Conservation (phyloP, 1,140 invertebrate genomes). For the Drosophila parabipectinata region DNA sequence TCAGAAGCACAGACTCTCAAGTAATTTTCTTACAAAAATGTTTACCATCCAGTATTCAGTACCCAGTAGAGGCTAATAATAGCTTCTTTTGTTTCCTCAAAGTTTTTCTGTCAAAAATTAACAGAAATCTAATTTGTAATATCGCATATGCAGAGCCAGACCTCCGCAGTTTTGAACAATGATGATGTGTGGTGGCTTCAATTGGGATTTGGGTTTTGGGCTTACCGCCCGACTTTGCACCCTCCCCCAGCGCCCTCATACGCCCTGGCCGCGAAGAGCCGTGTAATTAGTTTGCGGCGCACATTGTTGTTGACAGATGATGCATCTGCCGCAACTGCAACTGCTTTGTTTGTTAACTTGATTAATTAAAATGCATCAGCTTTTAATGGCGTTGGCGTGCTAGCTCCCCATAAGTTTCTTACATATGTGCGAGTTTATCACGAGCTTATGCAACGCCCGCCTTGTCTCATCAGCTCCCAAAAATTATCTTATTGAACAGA, state of each 20-base stretch:
- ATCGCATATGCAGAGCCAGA: conserved; percentile 39
- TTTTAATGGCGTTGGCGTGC: conserved; percentile 48
- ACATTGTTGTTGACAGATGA: conserved; percentile 59
- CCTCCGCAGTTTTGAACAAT: conserved; percentile 38
- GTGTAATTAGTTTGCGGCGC: conserved; percentile 73
- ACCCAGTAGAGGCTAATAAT: conserved; percentile 15
- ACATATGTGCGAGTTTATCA: conserved; percentile 33
- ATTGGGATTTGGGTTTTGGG: conserved; percentile 30
- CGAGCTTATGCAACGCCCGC: conserved; percentile 38
- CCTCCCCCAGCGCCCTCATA: background rate
- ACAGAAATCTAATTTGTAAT: conserved; percentile 76
- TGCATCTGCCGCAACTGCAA: conserved; percentile 22
- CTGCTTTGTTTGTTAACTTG: conserved; percentile 51
- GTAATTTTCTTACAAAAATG: too few species aligned
- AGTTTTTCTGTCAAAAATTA: conserved; percentile 69
- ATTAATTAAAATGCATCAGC: conserved; percentile 57
- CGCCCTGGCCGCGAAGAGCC: conserved; percentile 15
- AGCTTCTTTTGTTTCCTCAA: conserved; percentile 32
- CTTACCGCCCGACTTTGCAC: conserved; percentile 12
- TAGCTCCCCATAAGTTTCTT: conserved; percentile 41
- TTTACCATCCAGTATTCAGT: too few species aligned
- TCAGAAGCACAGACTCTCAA: too few species aligned
- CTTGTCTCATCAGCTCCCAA: background rate
- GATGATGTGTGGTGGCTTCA: conserved; percentile 26
- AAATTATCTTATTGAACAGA: background rate